These are phyloP conservation scores for Aleadryas rufinucha DNA, from an alignment of 2,113 vertebrate species.

Conservation along the genomic window DNA sequence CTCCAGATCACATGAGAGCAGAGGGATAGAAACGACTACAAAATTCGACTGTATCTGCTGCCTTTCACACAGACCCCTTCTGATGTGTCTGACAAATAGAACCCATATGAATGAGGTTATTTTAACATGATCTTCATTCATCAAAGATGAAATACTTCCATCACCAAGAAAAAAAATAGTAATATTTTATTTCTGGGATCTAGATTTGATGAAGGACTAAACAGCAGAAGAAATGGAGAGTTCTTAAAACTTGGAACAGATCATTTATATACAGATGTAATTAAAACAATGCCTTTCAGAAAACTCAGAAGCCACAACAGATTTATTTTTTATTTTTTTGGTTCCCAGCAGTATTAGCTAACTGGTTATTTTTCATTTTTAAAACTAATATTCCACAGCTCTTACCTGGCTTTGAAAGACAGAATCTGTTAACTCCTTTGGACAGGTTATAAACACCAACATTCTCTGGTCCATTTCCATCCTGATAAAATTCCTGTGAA, in stretches of 20 bases:
- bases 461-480: constrained; percentile 93
- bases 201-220: not conserved
- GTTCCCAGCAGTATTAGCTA: not conserved
- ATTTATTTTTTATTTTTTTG: not conserved
- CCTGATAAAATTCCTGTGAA: constrained; percentile 95
- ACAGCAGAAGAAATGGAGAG: not conserved
- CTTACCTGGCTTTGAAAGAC: constrained; percentile 95
- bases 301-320: not conserved
- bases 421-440: constrained; percentile 97
- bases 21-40: not conserved
- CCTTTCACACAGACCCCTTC: not conserved
- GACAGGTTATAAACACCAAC: constrained; percentile 97
- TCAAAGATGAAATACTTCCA: not conserved
- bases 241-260: not conserved
- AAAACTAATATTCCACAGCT: not conserved
- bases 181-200: not conserved
- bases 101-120: not conserved
- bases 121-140: not conserved
- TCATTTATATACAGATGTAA: not conserved
- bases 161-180: not conserved
- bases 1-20: not conserved
- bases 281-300: not conserved
- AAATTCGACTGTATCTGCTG: not conserved
- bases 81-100: not conserved
- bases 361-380: not conserved